Evolutionary conservation across 2,888 invertebrate species (phyloP).

Genomic region (Mystacides longicornis): DNA sequence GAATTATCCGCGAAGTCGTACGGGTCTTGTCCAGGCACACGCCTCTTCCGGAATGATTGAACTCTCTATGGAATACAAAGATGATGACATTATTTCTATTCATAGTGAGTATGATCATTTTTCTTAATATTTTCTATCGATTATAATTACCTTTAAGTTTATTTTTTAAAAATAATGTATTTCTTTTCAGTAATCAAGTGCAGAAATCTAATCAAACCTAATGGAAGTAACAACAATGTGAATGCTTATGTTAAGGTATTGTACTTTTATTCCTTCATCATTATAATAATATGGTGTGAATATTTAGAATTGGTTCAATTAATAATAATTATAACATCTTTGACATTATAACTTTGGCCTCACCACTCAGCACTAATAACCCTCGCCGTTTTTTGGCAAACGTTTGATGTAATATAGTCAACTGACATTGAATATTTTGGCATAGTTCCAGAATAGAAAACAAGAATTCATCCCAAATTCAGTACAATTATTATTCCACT

Average conservation of each 20-base stretch:
- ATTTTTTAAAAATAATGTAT: neutral
- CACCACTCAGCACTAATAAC: no score
- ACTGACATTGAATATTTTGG: no score
- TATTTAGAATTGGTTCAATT: no score
- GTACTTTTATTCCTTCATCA: neutral
- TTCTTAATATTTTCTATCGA: neutral
- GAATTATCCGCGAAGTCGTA: slow-evolving; percentile 36
- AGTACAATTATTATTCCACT: no score
- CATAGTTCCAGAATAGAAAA: no score
- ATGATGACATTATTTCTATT: slow-evolving; percentile 52
- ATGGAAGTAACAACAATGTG: slow-evolving; percentile 56
- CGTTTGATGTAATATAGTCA: no score
- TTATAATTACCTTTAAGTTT: neutral
- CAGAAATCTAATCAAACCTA: slow-evolving; percentile 60
- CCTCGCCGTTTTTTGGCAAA: no score
- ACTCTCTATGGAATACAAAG: slow-evolving; percentile 51
- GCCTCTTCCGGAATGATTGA: slow-evolving; percentile 53
- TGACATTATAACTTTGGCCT: no score
- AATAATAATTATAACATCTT: no score
- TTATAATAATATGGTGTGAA: no score
- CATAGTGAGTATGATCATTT: slow-evolving; percentile 53
- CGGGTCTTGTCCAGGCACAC: slow-evolving; percentile 23
- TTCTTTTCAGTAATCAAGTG: slow-evolving; percentile 65
- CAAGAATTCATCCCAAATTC: no score
- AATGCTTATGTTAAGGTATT: slow-evolving; percentile 76